A percentile compares a stretch with the other conserved stretches of the same genome.
These are phyloP conservation scores for Xanthorhoe spadicearia DNA, from an alignment of 2,888 invertebrate genomes.

Conservation along the genomic window DNA sequence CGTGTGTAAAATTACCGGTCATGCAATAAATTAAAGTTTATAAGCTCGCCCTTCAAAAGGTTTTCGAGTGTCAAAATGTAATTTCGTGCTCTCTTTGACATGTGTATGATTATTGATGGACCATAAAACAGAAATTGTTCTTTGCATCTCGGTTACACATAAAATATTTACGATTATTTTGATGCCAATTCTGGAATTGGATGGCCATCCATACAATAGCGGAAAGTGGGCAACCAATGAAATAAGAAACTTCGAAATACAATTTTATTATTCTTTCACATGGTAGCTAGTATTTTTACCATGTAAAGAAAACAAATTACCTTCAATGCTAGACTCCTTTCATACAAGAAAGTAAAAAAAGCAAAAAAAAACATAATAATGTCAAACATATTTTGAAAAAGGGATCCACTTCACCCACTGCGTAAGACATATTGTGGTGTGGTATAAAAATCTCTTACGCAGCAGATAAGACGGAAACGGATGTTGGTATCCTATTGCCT, in stretches of 20 bases:
- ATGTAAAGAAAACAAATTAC: background rate
- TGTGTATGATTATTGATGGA: constrained; percentile 43
- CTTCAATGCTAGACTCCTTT: background rate
- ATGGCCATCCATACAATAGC: constrained; percentile 5
- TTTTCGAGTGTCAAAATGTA: constrained; percentile 57
- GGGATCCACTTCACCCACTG: background rate
- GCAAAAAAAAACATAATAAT: background rate
- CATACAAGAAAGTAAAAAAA: background rate
- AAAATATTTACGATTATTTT: constrained; percentile 37
- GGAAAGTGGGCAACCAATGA: constrained; percentile 3
- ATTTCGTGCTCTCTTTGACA: constrained; percentile 54
- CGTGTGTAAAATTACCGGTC: constrained; percentile 71
- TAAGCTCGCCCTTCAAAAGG: constrained; percentile 52
- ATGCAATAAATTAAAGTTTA: constrained; percentile 73
- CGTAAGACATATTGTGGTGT: constrained; percentile 1
- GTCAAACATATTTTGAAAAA: background rate
- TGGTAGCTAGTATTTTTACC: background rate
- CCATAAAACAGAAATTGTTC: constrained; percentile 43
- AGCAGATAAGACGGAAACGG: constrained; percentile 40
- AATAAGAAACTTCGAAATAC: background rate
- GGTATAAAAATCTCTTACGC: constrained; percentile 15
- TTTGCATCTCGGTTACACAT: constrained; percentile 35
- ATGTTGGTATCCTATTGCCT: constrained; percentile 49
- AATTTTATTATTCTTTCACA: background rate
- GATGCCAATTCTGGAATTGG: constrained; percentile 23